Conservation (phyloP, 2,113 vertebrate species). For the Marmota flaviventris region DNA sequence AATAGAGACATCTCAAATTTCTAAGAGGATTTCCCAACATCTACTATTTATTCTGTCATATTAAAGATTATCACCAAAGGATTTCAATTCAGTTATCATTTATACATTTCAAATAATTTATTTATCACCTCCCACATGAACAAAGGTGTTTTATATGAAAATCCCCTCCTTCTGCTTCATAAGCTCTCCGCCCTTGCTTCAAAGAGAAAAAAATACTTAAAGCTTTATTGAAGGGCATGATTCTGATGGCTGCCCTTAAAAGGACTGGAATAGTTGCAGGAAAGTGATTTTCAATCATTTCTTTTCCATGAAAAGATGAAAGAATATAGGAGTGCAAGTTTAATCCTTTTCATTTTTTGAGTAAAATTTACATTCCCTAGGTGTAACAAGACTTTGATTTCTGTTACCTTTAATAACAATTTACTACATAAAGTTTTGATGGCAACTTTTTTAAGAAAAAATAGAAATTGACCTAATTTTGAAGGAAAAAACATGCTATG, state of each 20-base stretch:
- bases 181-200: constrained; percentile 44
- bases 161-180: constrained; percentile 51
- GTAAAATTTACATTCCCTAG: constrained; percentile 49
- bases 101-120: constrained; percentile 70
- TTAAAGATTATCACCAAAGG: constrained; percentile 54
- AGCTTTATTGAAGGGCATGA: constrained; percentile 73
- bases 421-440: constrained; percentile 63
- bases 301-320: constrained; percentile 65
- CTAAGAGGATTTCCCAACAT: constrained; percentile 48
- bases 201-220: constrained; percentile 77
- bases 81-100: constrained; percentile 63
- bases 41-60: constrained; percentile 36
- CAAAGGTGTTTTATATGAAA: constrained; percentile 75
- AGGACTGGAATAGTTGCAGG: constrained; percentile 38
- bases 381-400: constrained; percentile 48
- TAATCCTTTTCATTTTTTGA: constrained; percentile 40
- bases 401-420: constrained; percentile 42
- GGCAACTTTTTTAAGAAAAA: not conserved
- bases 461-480: constrained; percentile 34
- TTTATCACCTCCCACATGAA: constrained; percentile 66
- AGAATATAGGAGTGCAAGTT: constrained; percentile 48
- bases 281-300: constrained; percentile 53
- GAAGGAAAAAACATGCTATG: constrained; percentile 36
- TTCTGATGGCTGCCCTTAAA: constrained; percentile 69
- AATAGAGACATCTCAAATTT: constrained; percentile 41